Base-by-base conservation (phyloP, 1,140 invertebrate genomes). In the Venturia canescens region DNA sequence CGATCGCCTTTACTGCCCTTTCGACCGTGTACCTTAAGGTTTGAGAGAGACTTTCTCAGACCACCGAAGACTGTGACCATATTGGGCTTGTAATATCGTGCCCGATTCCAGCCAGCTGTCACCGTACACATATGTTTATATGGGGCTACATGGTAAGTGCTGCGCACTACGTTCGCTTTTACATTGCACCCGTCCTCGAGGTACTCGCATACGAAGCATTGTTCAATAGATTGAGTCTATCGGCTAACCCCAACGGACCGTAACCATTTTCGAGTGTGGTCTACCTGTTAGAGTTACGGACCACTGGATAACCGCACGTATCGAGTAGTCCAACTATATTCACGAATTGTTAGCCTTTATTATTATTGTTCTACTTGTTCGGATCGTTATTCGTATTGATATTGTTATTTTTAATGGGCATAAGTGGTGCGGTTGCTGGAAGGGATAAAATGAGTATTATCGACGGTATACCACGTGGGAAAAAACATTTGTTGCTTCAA, bases 181-280 rank as follows among this genome's bases (percentile, higher is more conserved):
- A 53, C 50, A 11, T 53, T n/a, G 50, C 50, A 53, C 50, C 50
- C 50, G n/a, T n/a, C 13, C 2, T 53, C 50, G 50, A 15, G 50
- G 3, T 53, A 16, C n/a, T n/a, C 11, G 50, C 50, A 53, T 53
- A 53, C 50, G 11, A 5, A 53, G 50, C 50, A 53, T 53, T n/a
- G 50, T 53, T 53, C 50, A 13, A n/a, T 15, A 53, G n/a, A 2
- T 53, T 1, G 50, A 53, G 50, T 53, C 50, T 15, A 53, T 53
- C 50, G 50, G n/a, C 50, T 53, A n/a, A 53, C 50, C 50, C n/a
- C 50, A 53, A 53, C 50, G 50, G 50, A 53, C 50, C 50, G 50
- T 53, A 53, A 53, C n/a, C 50, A 53, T n/a, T 53, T 53, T 15
- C 15, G n/a, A 53, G 50, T 53, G 50, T 16, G 13, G 50, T 53